Percentiles rank a stretch among this genome's conserved stretches.
These are phyloP conservation scores for Apocrypta bakeri DNA, from an alignment of 1,140 invertebrate species.

Conservation along the genomic window DNA sequence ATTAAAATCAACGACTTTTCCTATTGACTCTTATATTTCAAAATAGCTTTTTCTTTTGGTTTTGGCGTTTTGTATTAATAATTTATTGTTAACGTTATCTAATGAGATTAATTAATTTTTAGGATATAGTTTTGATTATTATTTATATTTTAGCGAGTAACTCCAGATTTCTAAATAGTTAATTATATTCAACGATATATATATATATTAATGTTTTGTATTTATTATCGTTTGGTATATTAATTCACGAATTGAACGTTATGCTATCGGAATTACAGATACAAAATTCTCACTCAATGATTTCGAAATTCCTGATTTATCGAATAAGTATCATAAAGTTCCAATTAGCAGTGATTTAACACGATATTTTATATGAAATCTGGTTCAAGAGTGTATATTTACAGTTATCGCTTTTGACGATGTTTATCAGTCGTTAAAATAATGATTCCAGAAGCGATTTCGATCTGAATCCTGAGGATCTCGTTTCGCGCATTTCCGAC, in stretches of 20 bases:
- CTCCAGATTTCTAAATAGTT: no score
- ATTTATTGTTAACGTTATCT: no score
- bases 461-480: neutral
- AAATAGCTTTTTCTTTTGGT: neutral
- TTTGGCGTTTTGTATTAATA: no score
- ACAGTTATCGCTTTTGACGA: neutral
- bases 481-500: conserved; percentile 1
- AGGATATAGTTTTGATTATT: no score
- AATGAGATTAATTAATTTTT: no score
- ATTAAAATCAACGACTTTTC: conserved; percentile 13
- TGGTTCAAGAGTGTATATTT: neutral
- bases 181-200: no score
- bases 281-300: neutral
- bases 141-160: no score
- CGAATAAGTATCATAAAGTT: neutral
- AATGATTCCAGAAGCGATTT: neutral
- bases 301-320: no score
- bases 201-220: no score
- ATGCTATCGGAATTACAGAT: neutral
- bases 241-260: neutral
- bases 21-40: neutral
- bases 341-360: neutral
- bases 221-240: no score
- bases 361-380: neutral
- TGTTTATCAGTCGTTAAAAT: neutral